Evolutionary conservation across 2,888 invertebrate species (phyloP).

Genomic region (Camptogramma bilineatum): DNA sequence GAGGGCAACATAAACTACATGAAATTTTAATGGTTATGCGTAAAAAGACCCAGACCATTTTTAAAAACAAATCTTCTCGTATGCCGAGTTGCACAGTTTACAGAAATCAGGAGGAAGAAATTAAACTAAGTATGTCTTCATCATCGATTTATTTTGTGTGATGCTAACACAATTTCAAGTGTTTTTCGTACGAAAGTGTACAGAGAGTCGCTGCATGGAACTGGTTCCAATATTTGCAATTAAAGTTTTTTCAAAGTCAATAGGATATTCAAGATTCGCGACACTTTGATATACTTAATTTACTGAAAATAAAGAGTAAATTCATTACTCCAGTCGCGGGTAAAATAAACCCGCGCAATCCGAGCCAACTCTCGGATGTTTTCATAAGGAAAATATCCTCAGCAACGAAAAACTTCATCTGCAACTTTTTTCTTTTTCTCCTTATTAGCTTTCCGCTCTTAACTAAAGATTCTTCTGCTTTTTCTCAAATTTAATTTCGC

Average conservation of each 20-base stretch:
- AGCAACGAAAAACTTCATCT: slow-evolving; percentile 70
- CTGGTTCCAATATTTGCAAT: neutral
- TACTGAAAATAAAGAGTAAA: slow-evolving; percentile 58
- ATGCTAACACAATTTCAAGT: too few relatives aligned
- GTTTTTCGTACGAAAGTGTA: neutral
- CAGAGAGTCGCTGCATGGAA: neutral
- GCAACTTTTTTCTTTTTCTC: slow-evolving; percentile 65
- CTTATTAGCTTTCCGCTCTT: slow-evolving; percentile 73
- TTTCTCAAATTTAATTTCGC: slow-evolving; percentile 65
- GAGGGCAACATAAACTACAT: neutral
- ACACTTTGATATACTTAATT: slow-evolving; percentile 49
- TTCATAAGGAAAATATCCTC: slow-evolving; percentile 72
- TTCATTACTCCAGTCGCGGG: slow-evolving; percentile 56
- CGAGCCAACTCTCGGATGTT: slow-evolving; percentile 65
- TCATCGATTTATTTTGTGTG: too few relatives aligned
- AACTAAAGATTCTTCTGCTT: slow-evolving; percentile 67
- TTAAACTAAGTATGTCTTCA: too few relatives aligned
- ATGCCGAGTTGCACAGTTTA: too few relatives aligned
- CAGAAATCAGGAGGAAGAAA: too few relatives aligned
- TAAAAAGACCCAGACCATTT: too few relatives aligned
- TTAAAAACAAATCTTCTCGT: too few relatives aligned
- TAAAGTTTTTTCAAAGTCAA: slow-evolving; percentile 1
- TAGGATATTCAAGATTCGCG: slow-evolving; percentile 2
- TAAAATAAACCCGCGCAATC: slow-evolving; percentile 63
- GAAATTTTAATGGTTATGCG: neutral